Evolutionary conservation across 1,140 invertebrate species (phyloP).

Genomic region (Medauroidea extradentata): DNA sequence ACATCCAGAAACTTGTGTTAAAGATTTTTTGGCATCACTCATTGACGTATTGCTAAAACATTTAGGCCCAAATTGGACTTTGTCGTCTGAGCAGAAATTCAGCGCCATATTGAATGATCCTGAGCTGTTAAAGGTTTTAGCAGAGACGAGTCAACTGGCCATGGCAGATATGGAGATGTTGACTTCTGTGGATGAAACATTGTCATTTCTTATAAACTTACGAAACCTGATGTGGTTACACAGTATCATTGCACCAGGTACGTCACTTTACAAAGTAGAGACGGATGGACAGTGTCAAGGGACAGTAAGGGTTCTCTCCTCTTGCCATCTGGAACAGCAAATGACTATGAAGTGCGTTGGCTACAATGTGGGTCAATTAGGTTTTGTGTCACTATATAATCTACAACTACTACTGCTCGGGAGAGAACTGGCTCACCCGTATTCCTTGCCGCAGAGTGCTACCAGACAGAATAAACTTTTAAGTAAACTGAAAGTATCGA

Average conservation of each 20-base stretch:
- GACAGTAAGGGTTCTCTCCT: background rate
- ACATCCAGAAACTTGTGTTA: constrained; percentile 14
- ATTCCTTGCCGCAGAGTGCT: constrained; percentile 39
- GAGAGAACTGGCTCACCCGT: constrained; percentile 23
- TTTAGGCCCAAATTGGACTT: background rate
- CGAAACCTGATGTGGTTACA: constrained; percentile 30
- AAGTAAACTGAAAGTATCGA: constrained; percentile 38
- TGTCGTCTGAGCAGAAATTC: background rate
- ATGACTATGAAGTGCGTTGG: constrained; percentile 35
- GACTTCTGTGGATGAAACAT: constrained; percentile 38
- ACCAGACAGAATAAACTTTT: constrained; percentile 21
- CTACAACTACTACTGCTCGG: constrained; percentile 37
- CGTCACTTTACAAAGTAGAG: background rate
- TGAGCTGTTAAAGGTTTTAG: constrained; percentile 34
- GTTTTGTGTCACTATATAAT: constrained; percentile 36
- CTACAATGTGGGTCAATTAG: constrained; percentile 41
- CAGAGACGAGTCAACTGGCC: constrained; percentile 31
- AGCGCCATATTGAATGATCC: constrained; percentile 20
- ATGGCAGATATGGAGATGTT: constrained; percentile 38
- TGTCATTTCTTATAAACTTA: constrained; percentile 40
- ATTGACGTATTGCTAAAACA: background rate
- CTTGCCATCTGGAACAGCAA: background rate
- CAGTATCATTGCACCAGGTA: background rate
- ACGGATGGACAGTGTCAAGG: background rate
- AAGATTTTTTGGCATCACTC: constrained; percentile 4